These are phyloP conservation scores for Suricata suricatta DNA, from an alignment of 2,113 vertebrate genomes.

Conservation along the genomic window DNA sequence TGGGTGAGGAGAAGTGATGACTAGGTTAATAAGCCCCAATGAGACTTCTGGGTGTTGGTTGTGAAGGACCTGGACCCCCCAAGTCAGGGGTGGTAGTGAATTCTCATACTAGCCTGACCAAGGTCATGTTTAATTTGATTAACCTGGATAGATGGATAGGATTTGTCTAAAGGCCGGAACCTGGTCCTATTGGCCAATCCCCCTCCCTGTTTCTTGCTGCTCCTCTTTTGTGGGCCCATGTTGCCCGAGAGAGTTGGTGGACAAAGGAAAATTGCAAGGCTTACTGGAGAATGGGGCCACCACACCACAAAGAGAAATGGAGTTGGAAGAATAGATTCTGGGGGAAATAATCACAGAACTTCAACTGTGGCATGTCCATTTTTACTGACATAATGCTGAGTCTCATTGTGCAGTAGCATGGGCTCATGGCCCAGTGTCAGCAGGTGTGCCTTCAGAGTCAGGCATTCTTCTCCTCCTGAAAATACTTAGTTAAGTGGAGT, in stretches of 20 bases:
- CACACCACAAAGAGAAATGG: not conserved
- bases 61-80: not conserved
- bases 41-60: not conserved
- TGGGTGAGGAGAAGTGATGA: not conserved
- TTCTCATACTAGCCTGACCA: rapidly evolving
- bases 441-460: not conserved
- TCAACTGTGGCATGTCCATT: not conserved
- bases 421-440: rapidly evolving
- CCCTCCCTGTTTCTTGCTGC: not conserved
- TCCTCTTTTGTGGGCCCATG: not conserved
- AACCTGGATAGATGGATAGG: not conserved
- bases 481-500: not conserved
- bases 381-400: rapidly evolving
- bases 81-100: not conserved
- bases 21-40: not conserved
- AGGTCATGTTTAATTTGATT: not conserved
- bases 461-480: not conserved
- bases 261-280: not conserved
- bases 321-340: not conserved
- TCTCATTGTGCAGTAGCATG: not conserved
- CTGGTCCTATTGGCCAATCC: not conserved
- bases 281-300: not conserved
- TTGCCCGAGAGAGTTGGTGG: not conserved
- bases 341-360: not conserved
- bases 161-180: not conserved